Evolutionary conservation across 2,888 invertebrate genomes (phyloP), one percentile per base, ranked within the genome.

Genomic region (Scelioninae gen. 1): DNA sequence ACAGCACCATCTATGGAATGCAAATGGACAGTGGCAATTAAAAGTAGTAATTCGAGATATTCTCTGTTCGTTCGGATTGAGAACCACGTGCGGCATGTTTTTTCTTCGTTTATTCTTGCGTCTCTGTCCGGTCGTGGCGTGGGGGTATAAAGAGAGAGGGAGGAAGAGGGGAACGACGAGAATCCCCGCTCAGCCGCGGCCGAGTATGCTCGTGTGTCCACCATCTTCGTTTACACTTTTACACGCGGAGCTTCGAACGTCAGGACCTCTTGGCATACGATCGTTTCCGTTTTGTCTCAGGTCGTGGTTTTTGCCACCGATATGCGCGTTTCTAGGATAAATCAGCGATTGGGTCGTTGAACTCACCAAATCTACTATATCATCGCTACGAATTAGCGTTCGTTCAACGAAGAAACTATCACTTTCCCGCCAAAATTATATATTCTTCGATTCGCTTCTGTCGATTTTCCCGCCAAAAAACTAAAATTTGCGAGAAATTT

Each of bases 161-260:
- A 80, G 56, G 65, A 58, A 68, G 76, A 65, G 53, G 75, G 31
- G 80, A 63, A 15, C 66, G 71, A 53, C 15, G 82, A 45, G 82
- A 77, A 86, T 79, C 76, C 78, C 78, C 84, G 80, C 76, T 72
- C 78, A 74, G 72, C 72, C 74, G 81, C 72, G 80, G 85, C 82
- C 83, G 84, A 81, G 72, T 85, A 85, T 76, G 85, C 82, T 86
- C 82, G 86, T 85, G 84, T 88, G 88, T 87, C 84, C 84, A 81
- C 87, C 88, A 88, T 87, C 88, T 86, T 85, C 89, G 88, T 88
- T 90, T 88, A 88, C 88, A 87, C 88, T 88, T 87, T 86, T 86
- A 86, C 88, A 86, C 86, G 86, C 79, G 85, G 85, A 69, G 79
- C 71, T 62, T 65, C 82, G 63, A 82, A 76, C 82, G 85, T 72